These are phyloP conservation scores for Sinodicranocentrus sp. DNA, from an alignment of 2,888 invertebrate species.

Conservation along the genomic window DNA sequence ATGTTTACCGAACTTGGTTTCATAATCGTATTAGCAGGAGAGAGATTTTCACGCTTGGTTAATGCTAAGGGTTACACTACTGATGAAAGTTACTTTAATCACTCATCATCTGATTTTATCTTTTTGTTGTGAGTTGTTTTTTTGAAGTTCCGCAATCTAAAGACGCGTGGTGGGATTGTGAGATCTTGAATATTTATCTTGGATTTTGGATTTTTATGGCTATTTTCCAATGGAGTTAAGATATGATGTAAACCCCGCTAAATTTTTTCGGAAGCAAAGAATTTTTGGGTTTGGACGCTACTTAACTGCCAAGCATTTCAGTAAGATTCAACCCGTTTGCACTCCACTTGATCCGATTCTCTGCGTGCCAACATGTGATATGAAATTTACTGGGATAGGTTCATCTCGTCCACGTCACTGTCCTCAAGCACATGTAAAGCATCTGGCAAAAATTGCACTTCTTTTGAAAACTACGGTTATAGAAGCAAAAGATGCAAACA, in stretches of 20 bases:
- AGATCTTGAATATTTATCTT: too few species aligned
- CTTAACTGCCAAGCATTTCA: background rate
- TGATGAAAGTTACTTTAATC: too few species aligned
- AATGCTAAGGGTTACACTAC: too few species aligned
- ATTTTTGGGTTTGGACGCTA: background rate
- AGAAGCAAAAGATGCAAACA: background rate
- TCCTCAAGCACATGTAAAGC: background rate
- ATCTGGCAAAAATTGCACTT: background rate
- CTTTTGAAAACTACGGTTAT: background rate
- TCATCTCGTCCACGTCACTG: slow-evolving; percentile 20
- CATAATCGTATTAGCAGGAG: too few species aligned
- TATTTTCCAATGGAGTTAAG: background rate
- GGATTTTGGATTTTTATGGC: too few species aligned
- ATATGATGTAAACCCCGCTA: background rate
- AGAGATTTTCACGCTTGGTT: too few species aligned
- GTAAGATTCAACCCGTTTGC: slow-evolving; percentile 5
- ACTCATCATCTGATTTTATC: too few species aligned
- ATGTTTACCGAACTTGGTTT: too few species aligned
- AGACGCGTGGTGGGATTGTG: too few species aligned
- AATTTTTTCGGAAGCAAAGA: background rate
- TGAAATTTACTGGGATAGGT: slow-evolving; percentile 24
- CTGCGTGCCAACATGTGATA: slow-evolving; percentile 27
- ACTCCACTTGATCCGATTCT: background rate
- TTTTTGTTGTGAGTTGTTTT: too few species aligned
- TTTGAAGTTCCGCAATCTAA: too few species aligned